A percentile compares a stretch with the other conserved stretches of the same genome.
Conservation (phyloP, 2,113 vertebrate genomes). For the Machaerirhynchus nigripectus region DNA sequence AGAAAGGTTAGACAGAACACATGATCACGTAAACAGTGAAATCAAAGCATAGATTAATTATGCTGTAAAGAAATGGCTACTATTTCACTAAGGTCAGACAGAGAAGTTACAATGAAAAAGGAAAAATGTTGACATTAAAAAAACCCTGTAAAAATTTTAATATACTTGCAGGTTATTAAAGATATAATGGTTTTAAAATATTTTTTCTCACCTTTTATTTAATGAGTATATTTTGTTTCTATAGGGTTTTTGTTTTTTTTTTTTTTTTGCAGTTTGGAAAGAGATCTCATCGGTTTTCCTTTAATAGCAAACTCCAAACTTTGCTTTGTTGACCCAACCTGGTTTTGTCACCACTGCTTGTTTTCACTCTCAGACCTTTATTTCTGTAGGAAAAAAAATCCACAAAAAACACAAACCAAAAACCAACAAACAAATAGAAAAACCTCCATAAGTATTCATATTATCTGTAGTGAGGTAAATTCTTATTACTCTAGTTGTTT, state of each 20-base stretch:
- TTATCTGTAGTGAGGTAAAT: background rate
- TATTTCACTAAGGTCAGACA: background rate
- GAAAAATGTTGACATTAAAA: background rate
- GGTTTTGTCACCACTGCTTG: fast-evolving
- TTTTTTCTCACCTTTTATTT: background rate
- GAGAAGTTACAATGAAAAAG: background rate
- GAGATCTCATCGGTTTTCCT: background rate
- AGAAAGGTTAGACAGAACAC: background rate
- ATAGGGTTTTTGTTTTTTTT: too few species aligned
- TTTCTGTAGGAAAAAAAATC: background rate
- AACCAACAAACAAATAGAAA: background rate
- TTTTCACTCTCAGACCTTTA: background rate
- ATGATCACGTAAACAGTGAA: background rate
- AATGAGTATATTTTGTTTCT: background rate
- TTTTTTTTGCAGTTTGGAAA: background rate
- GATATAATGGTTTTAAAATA: background rate
- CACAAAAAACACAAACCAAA: fast-evolving
- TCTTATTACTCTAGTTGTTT: background rate
- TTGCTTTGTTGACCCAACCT: background rate
- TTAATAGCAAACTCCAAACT: background rate
- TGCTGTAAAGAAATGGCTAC: background rate
- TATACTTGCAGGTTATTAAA: background rate
- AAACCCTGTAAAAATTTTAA: background rate
- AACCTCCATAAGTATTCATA: background rate
- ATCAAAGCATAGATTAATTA: background rate